Evolutionary conservation across 1,140 invertebrate species (phyloP).

Genomic region (Formica exsecta): DNA sequence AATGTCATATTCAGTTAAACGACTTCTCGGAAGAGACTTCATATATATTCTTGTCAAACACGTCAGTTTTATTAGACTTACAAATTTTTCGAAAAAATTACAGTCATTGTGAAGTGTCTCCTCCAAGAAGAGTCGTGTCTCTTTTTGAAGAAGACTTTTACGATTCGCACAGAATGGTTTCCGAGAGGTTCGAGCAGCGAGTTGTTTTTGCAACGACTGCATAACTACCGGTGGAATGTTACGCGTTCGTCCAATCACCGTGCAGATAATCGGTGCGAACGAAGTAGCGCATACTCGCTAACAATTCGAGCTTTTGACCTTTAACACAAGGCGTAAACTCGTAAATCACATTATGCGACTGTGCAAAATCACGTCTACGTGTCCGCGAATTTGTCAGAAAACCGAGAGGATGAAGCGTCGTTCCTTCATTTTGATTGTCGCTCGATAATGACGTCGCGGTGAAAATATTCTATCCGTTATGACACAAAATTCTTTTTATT

Average conservation of each 20-base stretch:
- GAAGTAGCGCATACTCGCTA: conserved; percentile 57
- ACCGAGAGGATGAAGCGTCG: not conserved
- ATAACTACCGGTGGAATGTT: conserved; percentile 54
- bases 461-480: conserved; percentile 38
- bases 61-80: conserved; percentile 6
- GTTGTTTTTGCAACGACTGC: conserved; percentile 53
- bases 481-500: conserved; percentile 38
- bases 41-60: not conserved
- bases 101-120: not conserved
- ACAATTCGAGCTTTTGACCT: conserved; percentile 58
- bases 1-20: not conserved
- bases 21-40: not conserved
- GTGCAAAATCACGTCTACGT: conserved; percentile 40
- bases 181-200: not conserved
- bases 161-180: conserved; percentile 17
- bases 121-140: not conserved
- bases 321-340: conserved; percentile 41
- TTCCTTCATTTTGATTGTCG: not conserved
- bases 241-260: conserved; percentile 48
- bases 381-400: conserved; percentile 13
- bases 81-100: conserved; percentile 16
- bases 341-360: conserved; percentile 66
- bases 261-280: conserved; percentile 42
- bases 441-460: conserved; percentile 12
- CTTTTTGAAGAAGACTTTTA: not conserved